Evolutionary conservation across 2,113 vertebrate species (phyloP).

Genomic region (Chunga burmeisteri): DNA sequence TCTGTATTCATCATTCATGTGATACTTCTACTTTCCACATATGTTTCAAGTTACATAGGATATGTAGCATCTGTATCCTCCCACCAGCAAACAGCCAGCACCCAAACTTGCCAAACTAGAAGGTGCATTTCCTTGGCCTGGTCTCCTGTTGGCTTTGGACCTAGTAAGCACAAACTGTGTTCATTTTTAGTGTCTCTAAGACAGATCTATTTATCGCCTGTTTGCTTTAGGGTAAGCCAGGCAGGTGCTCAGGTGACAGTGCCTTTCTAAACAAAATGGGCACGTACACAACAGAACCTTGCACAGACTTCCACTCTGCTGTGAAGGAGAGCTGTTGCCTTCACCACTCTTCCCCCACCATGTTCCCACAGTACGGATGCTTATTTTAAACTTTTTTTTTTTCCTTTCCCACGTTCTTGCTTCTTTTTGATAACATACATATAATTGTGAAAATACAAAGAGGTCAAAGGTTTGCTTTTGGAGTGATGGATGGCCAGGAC

Average conservation of each 20-base stretch:
- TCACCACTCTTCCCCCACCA: not conserved
- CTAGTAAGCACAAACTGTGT: not conserved
- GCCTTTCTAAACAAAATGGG: not conserved
- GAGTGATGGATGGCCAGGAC: not conserved
- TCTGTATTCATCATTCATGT: not conserved
- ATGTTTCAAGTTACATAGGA: not conserved
- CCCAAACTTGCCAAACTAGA: not conserved
- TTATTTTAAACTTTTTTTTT: slow-evolving; percentile 49
- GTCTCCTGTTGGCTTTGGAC: not conserved
- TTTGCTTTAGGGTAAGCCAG: not conserved
- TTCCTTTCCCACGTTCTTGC: slow-evolving; percentile 50
- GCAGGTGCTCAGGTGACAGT: not conserved
- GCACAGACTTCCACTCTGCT: not conserved
- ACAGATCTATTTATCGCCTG: not conserved
- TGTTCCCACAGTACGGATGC: slow-evolving; percentile 50
- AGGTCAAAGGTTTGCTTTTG: slow-evolving; percentile 16
- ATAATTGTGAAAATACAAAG: slow-evolving; percentile 67
- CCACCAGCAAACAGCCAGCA: not conserved
- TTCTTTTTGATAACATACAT: slow-evolving; percentile 45
- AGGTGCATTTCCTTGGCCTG: not conserved
- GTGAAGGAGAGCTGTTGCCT: not conserved
- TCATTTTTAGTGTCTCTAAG: not conserved
- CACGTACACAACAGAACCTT: not conserved
- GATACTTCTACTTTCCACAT: not conserved
- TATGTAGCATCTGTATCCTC: not conserved